Conservation (phyloP, 2,113 vertebrate genomes). For the Micronisus gabar region DNA sequence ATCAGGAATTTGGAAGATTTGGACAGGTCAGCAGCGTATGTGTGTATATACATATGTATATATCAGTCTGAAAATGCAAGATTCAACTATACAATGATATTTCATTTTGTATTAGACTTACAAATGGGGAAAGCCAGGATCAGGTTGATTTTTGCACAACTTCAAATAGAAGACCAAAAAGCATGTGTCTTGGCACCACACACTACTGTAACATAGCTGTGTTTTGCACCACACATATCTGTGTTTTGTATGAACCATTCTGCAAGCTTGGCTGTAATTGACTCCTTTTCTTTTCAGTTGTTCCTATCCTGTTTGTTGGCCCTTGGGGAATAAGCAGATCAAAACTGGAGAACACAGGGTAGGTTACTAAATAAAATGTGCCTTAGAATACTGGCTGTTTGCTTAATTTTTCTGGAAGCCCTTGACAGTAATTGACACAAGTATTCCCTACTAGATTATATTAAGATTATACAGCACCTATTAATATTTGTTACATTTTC, state of each 20-base stretch:
- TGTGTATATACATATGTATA: neutral
- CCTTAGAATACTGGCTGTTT: neutral
- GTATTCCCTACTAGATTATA: neutral
- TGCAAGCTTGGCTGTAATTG: neutral
- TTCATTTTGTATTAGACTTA: neutral
- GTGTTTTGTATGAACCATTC: neutral
- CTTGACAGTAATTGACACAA: neutral
- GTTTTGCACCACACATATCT: neutral
- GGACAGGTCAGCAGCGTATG: neutral
- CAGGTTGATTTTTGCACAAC: neutral
- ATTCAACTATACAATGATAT: neutral
- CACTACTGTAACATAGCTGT: neutral
- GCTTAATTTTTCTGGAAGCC: neutral
- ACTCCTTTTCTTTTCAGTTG: conserved; percentile 69
- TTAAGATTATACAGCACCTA: neutral
- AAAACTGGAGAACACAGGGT: conserved; percentile 87
- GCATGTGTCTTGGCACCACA: neutral
- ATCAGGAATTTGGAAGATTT: neutral
- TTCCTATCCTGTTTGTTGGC: conserved; percentile 85
- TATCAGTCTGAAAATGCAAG: neutral
- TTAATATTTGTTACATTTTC: neutral
- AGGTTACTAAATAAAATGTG: conserved; percentile 37
- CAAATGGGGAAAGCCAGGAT: neutral
- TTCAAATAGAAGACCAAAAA: neutral
- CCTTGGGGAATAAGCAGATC: conserved; percentile 85